Base-by-base conservation (phyloP, 2,888 invertebrate genomes). In the Hyalella azteca region DNA sequence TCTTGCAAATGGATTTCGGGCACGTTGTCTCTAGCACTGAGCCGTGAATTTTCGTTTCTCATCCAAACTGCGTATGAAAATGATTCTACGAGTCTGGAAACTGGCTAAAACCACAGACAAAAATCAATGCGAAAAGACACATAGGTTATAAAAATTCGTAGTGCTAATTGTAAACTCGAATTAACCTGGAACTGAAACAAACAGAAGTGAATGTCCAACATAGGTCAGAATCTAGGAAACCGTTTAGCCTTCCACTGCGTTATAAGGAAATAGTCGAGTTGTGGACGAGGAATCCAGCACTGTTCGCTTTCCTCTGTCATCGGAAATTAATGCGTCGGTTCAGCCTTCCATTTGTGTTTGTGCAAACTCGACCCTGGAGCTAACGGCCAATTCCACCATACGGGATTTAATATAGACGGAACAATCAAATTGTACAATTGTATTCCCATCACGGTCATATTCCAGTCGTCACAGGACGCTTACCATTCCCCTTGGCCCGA, bases 361-460 rank as follows among this genome's bases (percentile, higher is more conserved):
- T 66, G 36, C 66, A 66, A 66, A 66, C 66, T 66, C 66, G 66
- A 66, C 66, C 66, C 36, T 36, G 29, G 66, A 22, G 66, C 66
- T 66, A 66, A 66, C 66, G 36, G 66, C 66, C 66, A 66, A 66
- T 66, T 36, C 66, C 66, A 32, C 36, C 66, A 36, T 66, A 32
- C 36, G 66, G 66, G 66, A 66, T 66, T 66, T 66, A 66, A 66
- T 66, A 66, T 66, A 66, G 66, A 66, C 36, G 66, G 66, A 66
- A 66, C 66, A 66, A 66, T 66, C 66, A 66, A 66, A 36, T 66
- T 36, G 66, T 36, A 66, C 66, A 66, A 66, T 66, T 36, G 66
- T 66, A 66, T 66, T 66, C 66, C 66, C 66, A 66, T 66, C 66
- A 29, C 66, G 66, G 66, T 66, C 66, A 66, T 66, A 66, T 66